phyloP scores from a whole-genome alignment of 1,140 invertebrate genomes.

The Drosophila novamexicana region DNA sequence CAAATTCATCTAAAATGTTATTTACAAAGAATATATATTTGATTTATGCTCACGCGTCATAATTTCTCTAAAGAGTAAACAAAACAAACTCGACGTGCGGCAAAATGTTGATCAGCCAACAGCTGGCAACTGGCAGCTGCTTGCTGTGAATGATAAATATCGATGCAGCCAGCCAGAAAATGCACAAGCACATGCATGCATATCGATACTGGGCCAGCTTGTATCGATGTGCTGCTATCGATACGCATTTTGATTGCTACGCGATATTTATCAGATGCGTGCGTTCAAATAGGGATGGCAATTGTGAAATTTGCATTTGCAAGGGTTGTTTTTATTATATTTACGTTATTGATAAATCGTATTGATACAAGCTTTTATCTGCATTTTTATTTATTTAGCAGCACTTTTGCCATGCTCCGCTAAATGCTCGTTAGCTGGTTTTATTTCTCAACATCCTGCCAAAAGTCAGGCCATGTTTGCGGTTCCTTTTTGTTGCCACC shows the following conservation, averaged over 20 bases:
- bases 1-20: background rate
- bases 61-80: background rate
- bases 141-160: background rate
- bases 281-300: too few relatives aligned
- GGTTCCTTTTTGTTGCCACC: background rate
- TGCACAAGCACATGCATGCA: background rate
- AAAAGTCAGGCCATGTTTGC: slow-evolving; percentile 34
- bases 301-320: too few relatives aligned
- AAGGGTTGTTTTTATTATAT: too few relatives aligned
- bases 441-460: background rate
- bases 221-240: slow-evolving; percentile 10
- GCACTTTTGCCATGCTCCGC: background rate
- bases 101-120: slow-evolving; percentile 2
- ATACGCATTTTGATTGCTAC: background rate
- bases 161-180: background rate
- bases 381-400: too few relatives aligned
- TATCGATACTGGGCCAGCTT: background rate
- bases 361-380: too few relatives aligned
- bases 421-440: background rate
- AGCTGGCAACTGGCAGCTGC: background rate
- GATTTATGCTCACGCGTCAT: slow-evolving; percentile 23
- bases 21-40: background rate
- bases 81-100: background rate
- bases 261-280: background rate
- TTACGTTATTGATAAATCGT: too few relatives aligned